Evolutionary conservation across 2,888 invertebrate species (phyloP), one percentile per base, ranked within the genome.

Genomic region (Lithophane ornitopus): DNA sequence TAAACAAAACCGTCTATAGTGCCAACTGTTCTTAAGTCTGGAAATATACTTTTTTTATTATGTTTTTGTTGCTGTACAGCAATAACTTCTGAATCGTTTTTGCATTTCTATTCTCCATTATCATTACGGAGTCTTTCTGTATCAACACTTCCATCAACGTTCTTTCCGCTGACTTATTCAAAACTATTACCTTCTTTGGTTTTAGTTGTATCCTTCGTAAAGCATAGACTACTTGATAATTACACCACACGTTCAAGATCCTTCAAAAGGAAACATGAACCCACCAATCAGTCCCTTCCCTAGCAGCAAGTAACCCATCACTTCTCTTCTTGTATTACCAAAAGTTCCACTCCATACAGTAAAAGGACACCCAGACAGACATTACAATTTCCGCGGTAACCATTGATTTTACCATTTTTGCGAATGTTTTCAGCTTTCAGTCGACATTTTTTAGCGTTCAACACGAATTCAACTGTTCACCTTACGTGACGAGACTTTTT

Each of bases 381-480:
- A 28, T 84, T 87, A 73, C 70, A 77, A 77, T 80, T 85, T 84
- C 76, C 75, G 70, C 62, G 58, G 85, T 65, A 66, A 59, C 28
- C 70, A 54, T 59, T 46, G 67, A 78, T 59, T 80, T 76, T 26
- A 26, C 56, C 22, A 59, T 69, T 75, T 74, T 49, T 28, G 19
- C 28, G 62, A 77, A 65, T 74, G 62, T 74, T 84, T 77, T 52
- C 56, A 44, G 16, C n/a, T 84, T 77, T 46, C 56, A 44, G 7
- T n/a, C 59, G 34, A 58, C 44, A 68, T 70, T 80, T 85, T 77
- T 87, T 68, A 19, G 44, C 72, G 70, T 59, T 59, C 68, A 59
- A 49, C 59, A 73, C 41, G 11, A 71, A 70, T 81, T 68, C 39
- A 52, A 41, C 59, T 14, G 70, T 68, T 62, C 34, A 58, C 52